Conservation (phyloP, 2,888 invertebrate species). For the Aphodius sticticus region DNA sequence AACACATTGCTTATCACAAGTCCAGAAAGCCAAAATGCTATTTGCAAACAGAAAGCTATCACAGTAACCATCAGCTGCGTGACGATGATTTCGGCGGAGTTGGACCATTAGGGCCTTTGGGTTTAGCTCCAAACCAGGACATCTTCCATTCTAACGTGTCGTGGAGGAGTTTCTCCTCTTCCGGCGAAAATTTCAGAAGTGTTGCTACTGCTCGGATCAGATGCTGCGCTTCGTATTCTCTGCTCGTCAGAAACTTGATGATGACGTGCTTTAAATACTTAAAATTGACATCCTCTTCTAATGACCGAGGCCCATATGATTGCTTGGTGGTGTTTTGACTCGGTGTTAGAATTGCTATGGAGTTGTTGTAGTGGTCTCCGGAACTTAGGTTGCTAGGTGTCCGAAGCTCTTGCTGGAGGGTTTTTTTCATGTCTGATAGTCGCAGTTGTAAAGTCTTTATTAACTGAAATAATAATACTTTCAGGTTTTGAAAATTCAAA, state of each 20-base stretch:
- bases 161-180: conserved; percentile 85
- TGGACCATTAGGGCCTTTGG: conserved; percentile 48
- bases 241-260: conserved; percentile 89
- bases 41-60: conserved; percentile 22
- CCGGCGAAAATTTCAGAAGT: conserved; percentile 81
- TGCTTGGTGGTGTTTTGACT: conserved; percentile 62
- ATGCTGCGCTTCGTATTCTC: conserved; percentile 88
- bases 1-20: neutral
- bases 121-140: conserved; percentile 75
- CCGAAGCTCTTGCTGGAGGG: conserved; percentile 85
- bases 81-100: conserved; percentile 34
- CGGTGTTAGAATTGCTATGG: conserved; percentile 71
- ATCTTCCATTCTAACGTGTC: conserved; percentile 80
- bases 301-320: conserved; percentile 45
- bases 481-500: too few relatives aligned
- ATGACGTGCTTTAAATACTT: conserved; percentile 92
- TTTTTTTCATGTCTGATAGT: conserved; percentile 89
- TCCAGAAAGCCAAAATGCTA: neutral
- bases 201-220: conserved; percentile 88
- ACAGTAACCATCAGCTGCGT: conserved; percentile 64
- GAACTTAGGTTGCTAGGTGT: conserved; percentile 61
- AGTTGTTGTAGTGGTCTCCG: conserved; percentile 63
- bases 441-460: conserved; percentile 89
- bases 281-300: conserved; percentile 77
- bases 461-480: conserved; percentile 67